Conservation (phyloP, 2,888 invertebrate species). For the Catocala nupta region DNA sequence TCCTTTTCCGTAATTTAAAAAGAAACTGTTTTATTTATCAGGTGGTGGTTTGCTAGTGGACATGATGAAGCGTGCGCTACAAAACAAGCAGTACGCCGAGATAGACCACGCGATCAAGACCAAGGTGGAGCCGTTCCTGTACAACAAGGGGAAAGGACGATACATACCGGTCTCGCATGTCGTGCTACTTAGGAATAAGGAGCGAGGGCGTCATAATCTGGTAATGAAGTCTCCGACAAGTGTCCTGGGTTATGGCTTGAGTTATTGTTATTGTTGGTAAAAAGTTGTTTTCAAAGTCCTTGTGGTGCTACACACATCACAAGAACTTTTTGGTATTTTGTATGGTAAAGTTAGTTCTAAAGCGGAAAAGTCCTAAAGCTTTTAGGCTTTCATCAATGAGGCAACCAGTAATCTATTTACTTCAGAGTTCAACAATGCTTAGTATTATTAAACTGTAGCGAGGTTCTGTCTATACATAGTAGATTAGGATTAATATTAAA, state of each 20-base stretch:
- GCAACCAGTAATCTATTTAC: too few relatives aligned
- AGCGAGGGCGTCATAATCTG: slow-evolving; percentile 93
- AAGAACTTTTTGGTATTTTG: too few relatives aligned
- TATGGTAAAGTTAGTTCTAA: too few relatives aligned
- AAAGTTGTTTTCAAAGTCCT: too few relatives aligned
- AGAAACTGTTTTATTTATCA: slow-evolving; percentile 50
- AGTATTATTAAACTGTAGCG: too few relatives aligned
- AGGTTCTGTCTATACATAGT: too few relatives aligned
- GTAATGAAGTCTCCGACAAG: slow-evolving; percentile 67
- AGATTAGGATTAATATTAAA: too few relatives aligned
- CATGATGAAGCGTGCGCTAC: slow-evolving; percentile 96
- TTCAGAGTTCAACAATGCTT: too few relatives aligned
- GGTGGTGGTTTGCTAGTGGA: slow-evolving; percentile 97
- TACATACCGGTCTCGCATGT: slow-evolving; percentile 96
- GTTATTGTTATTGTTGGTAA: background rate
- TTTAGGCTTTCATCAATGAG: too few relatives aligned
- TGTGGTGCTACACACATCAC: too few relatives aligned
- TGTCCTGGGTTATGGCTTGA: background rate
- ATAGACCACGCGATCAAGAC: slow-evolving; percentile 97
- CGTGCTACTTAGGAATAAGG: slow-evolving; percentile 95
- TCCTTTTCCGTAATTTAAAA: too few relatives aligned
- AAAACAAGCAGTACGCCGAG: slow-evolving; percentile 96
- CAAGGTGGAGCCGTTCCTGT: slow-evolving; percentile 96
- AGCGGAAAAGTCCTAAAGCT: too few relatives aligned
- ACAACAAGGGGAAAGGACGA: slow-evolving; percentile 97